phyloP scores from a whole-genome alignment of 2,888 invertebrate species.

The Parapristionchus giblindavisi region DNA sequence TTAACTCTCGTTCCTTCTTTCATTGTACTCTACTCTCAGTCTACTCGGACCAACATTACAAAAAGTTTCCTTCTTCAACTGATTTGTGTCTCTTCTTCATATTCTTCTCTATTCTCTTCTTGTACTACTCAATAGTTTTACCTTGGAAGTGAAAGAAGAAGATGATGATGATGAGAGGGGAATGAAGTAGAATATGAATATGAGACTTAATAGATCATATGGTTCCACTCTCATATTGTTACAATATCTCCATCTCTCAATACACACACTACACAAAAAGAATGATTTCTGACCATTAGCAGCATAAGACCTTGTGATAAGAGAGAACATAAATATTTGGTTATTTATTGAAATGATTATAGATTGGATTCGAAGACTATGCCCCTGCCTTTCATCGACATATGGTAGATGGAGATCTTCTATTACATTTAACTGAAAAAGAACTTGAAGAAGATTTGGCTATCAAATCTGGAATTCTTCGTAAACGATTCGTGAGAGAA shows the following conservation, averaged over 20 bases:
- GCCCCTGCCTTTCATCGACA: slow-evolving; percentile 86
- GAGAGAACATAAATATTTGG: neutral
- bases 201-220: too few relatives aligned
- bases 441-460: slow-evolving; percentile 92
- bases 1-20: neutral
- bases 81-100: too few relatives aligned
- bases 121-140: too few relatives aligned
- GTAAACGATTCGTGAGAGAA: slow-evolving; percentile 75
- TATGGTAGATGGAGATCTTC: slow-evolving; percentile 93
- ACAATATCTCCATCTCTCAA: too few relatives aligned
- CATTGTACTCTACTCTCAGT: too few relatives aligned
- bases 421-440: slow-evolving; percentile 88
- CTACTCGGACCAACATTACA: neutral
- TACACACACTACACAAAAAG: too few relatives aligned
- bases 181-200: too few relatives aligned
- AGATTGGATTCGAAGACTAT: slow-evolving; percentile 88
- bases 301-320: neutral
- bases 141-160: too few relatives aligned
- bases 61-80: too few relatives aligned
- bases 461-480: slow-evolving; percentile 87
- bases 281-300: slow-evolving; percentile 30
- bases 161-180: too few relatives aligned
- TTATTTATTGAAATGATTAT: slow-evolving; percentile 41
- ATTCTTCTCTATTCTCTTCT: too few relatives aligned
- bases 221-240: too few relatives aligned